These are phyloP conservation scores for Phlogophora meticulosa DNA, from an alignment of 2,888 invertebrate genomes.

Conservation along the genomic window DNA sequence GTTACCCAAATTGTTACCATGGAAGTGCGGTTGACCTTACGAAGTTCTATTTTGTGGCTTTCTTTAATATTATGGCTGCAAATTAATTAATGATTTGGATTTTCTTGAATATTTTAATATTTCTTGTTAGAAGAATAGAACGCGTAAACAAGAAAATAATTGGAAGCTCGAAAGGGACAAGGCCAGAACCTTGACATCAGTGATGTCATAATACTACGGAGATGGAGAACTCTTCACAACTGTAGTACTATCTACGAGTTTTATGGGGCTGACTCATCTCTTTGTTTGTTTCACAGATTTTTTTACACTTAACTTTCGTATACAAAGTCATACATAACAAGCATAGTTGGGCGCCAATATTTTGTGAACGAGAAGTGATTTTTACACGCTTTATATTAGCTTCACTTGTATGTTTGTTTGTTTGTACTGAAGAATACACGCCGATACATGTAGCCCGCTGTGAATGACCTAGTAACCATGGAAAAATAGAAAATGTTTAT, in stretches of 20 bases:
- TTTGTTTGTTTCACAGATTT: constrained; percentile 13
- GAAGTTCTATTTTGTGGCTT: not conserved
- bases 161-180: constrained; percentile 29
- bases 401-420: too few species aligned
- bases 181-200: constrained; percentile 42
- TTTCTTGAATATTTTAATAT: not conserved
- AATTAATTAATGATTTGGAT: not conserved
- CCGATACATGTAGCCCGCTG: too few species aligned
- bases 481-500: too few species aligned
- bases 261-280: constrained; percentile 34
- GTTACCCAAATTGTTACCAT: not conserved
- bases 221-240: constrained; percentile 29
- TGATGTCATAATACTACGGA: constrained; percentile 56
- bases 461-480: too few species aligned
- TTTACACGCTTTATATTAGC: too few species aligned
- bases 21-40: not conserved
- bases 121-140: constrained; percentile 13
- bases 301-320: not conserved
- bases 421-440: too few species aligned
- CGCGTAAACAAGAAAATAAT: constrained; percentile 35
- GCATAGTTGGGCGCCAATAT: constrained; percentile 16
- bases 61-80: not conserved
- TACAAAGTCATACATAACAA: not conserved
- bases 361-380: not conserved
- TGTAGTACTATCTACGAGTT: constrained; percentile 37